Base-by-base conservation (phyloP, 2,888 invertebrate species). In the Brachyopa scutellaris region DNA sequence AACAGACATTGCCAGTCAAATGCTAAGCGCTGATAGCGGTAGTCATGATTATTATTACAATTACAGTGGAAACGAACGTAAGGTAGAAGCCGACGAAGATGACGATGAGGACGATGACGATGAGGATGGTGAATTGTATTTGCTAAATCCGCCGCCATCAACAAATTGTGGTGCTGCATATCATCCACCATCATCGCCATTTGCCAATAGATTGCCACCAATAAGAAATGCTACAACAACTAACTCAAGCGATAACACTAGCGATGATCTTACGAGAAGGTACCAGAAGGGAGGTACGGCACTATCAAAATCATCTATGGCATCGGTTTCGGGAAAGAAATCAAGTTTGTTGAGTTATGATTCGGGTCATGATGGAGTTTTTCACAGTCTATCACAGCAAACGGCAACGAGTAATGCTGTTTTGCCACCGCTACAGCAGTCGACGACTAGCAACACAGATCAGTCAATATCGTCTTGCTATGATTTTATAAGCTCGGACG, bases 401-500 rank as follows among this genome's bases (percentile, higher is more conserved):
- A 92, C 85, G 91, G 92, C 66, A 91, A 92, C 67, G 90, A 92
- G 67, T 87, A 92, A 51, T 87, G 89, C 7, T 92, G 91, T 78
- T 87, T 93, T 49, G 91, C 88, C 47, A 88, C 92, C 42, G 91
- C 91, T 53, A 90, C 64, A 77, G 92, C 85, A 93, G 91, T 83
- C 92, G 93, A 85, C 93, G 92, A 0, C 93, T 93, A 72, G 72
- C 15, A 84, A 83, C 15, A 84, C 84, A 9, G 79, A 76, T 11
- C 59, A 85, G 15, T 84, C 84, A 1, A 84, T 84, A 21, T 85
- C 85, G 5, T 85, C 85, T 2, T 84, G 82, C 29, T 85, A 84
- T 47, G 84, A 84, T 55, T 74, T 84, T n/a, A 83, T 77, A 11
- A 82, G 82, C 29, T 79, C 84, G 0, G 84, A 84, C 36, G 85